A percentile compares a stretch with the other conserved stretches of the same genome.
These are phyloP conservation scores for Antedon mediterranea DNA, from an alignment of 53 echinoderm and acorn worm species.

Conservation along the genomic window DNA sequence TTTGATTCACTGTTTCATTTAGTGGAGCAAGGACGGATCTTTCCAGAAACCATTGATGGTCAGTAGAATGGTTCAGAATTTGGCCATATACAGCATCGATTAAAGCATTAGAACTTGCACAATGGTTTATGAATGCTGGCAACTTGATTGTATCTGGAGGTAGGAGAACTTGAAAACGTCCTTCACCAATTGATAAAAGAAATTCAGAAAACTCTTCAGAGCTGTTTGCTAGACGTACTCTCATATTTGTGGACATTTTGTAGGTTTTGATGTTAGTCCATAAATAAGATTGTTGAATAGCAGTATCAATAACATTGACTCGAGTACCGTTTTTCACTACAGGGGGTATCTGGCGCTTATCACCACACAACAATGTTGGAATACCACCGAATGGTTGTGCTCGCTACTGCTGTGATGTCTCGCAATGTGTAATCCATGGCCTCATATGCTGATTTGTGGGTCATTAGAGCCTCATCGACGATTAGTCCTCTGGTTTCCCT, in stretches of 20 bases:
- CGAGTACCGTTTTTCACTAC: background rate
- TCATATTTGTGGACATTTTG: slow-evolving; percentile 19
- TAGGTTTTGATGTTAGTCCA: slow-evolving; percentile 16
- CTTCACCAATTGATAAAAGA: too few relatives aligned
- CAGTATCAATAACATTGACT: background rate
- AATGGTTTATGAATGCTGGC: too few relatives aligned
- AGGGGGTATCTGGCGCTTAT: background rate
- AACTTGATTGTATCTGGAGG: too few relatives aligned
- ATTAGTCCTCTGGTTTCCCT: background rate
- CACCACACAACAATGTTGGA: background rate
- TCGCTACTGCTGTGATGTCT: background rate
- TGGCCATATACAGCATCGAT: too few relatives aligned
- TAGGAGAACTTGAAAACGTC: too few relatives aligned
- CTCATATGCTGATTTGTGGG: background rate
- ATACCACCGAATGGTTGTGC: background rate
- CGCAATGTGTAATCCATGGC: background rate
- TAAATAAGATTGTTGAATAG: slow-evolving; percentile 16
- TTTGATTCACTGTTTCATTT: too few relatives aligned
- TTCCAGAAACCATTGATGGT: too few relatives aligned
- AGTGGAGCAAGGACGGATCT: too few relatives aligned
- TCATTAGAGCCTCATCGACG: background rate
- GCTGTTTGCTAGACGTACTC: slow-evolving; percentile 21
- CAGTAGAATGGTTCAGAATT: too few relatives aligned
- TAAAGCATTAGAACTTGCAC: too few relatives aligned
- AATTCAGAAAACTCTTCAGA: too few relatives aligned